phyloP scores from a whole-genome alignment of 2,888 invertebrate species.

The Heliconius hortense region DNA sequence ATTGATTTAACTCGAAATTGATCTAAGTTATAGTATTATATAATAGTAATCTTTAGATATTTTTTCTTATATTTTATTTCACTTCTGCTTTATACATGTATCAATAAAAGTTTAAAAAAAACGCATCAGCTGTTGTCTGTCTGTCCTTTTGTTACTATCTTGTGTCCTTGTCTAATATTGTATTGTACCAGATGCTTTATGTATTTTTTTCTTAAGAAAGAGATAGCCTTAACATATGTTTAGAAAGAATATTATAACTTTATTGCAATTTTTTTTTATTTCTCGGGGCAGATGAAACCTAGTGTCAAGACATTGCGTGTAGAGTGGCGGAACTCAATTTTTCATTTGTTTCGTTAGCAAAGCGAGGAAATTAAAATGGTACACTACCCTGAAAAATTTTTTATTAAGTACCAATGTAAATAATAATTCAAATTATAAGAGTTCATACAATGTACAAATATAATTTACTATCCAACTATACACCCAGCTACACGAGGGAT shows the following conservation, averaged over 20 bases:
- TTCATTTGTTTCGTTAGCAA: not conserved
- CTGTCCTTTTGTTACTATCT: conserved; percentile 39
- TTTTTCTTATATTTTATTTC: not conserved
- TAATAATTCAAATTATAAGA: too few relatives aligned
- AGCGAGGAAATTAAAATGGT: not conserved
- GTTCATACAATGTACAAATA: too few relatives aligned
- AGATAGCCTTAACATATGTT: conserved; percentile 37
- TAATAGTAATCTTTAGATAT: not conserved
- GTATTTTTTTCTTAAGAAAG: conserved; percentile 25
- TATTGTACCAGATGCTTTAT: conserved; percentile 34
- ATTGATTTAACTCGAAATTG: not conserved
- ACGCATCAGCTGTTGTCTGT: conserved; percentile 41
- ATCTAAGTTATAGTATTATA: too few relatives aligned
- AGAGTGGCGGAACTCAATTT: too few relatives aligned
- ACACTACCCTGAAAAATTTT: too few relatives aligned
- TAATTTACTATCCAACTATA: too few relatives aligned
- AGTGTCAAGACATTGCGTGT: not conserved
- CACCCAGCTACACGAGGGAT: too few relatives aligned
- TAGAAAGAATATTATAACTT: not conserved
- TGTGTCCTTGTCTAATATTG: conserved; percentile 32
- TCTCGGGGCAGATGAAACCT: not conserved
- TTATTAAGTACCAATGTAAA: too few relatives aligned
- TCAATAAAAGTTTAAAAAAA: conserved; percentile 18
- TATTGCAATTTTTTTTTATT: too few relatives aligned
- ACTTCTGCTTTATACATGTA: not conserved